These are phyloP conservation scores for Sinotaia quadrata DNA, from an alignment of 2,888 invertebrate species.

Conservation along the genomic window DNA sequence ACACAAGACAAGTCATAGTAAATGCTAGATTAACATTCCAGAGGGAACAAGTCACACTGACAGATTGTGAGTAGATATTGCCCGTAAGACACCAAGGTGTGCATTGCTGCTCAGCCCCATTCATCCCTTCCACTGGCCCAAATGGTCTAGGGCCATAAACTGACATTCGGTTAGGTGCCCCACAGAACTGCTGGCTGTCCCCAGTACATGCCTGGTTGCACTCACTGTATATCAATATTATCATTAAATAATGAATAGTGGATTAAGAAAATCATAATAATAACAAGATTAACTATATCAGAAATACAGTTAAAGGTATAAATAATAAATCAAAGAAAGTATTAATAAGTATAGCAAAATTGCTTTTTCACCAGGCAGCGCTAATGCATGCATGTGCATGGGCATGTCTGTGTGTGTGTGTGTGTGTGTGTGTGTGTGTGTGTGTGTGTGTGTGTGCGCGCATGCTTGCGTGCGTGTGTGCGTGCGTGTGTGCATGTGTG, in stretches of 20 bases:
- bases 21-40: too few species aligned
- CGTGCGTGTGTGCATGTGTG: background rate
- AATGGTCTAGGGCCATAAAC: slow-evolving; percentile 56
- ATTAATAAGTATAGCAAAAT: background rate
- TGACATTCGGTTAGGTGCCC: slow-evolving; percentile 42
- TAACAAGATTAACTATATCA: too few species aligned
- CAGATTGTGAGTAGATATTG: slow-evolving; percentile 39
- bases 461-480: too few species aligned
- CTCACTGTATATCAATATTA: too few species aligned
- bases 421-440: slow-evolving; percentile 11
- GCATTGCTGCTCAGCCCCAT: slow-evolving; percentile 44
- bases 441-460: background rate
- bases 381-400: background rate
- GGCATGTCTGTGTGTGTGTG: too few species aligned
- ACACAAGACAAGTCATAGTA: too few species aligned
- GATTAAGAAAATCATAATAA: too few species aligned
- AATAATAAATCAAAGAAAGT: too few species aligned
- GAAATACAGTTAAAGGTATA: too few species aligned
- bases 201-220: slow-evolving; percentile 50
- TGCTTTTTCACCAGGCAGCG: background rate
- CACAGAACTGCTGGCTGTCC: slow-evolving; percentile 47
- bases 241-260: too few species aligned
- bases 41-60: too few species aligned
- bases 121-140: slow-evolving; percentile 38
- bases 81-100: slow-evolving; percentile 57